Evolutionary conservation across 2,888 invertebrate species (phyloP), one percentile per base, ranked within the genome.

Genomic region (Agelastica alni): DNA sequence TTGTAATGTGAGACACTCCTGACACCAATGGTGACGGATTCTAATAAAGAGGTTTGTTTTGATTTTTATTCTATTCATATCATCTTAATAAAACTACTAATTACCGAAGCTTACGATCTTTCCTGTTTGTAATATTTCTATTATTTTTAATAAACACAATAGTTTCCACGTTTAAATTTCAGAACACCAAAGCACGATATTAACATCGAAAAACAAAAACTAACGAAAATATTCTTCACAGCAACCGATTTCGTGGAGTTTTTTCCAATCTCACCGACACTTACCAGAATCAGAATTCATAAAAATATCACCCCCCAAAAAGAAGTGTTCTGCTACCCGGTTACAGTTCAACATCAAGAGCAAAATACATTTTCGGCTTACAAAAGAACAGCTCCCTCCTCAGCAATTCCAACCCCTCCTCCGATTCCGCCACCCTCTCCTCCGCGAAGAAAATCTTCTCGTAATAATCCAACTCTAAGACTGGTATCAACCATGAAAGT

Each of bases 181-280:
- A 61, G 60, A 56, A 39, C 60, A 61, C 60, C 26, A 36, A 31
- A 47, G 60, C 60, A 61, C 60, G 6, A 31, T 30, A 13, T 43
- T 22, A 53, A 26, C 9, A 13, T 22, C 9, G 39, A 47, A 56
- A 20, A 12, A 31, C 9, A 32, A 34, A 20, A 26, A 18, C 20
- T 46, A 30, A 53, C 41, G 51, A 53, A 44, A 42, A 46, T 36
- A 58, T 53, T 64, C 60, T 65, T 61, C 62, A 79, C 87, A 88
- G 89, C 88, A 81, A 84, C 86, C 72, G 79, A 86, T 69, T 85
- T 87, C 79, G 85, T 90, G 74, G 89, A 91, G 80, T 91, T 89
- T 77, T 87, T 88, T 77, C 89, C 90, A 71, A 87, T 90, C 70
- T 87, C 90, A 61, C 85, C 89, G 42, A 90, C 88, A 63, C 78